Percentiles rank a stretch among this genome's conserved stretches.
Conservation (phyloP, 2,888 invertebrate genomes). For the Norana najaformis region DNA sequence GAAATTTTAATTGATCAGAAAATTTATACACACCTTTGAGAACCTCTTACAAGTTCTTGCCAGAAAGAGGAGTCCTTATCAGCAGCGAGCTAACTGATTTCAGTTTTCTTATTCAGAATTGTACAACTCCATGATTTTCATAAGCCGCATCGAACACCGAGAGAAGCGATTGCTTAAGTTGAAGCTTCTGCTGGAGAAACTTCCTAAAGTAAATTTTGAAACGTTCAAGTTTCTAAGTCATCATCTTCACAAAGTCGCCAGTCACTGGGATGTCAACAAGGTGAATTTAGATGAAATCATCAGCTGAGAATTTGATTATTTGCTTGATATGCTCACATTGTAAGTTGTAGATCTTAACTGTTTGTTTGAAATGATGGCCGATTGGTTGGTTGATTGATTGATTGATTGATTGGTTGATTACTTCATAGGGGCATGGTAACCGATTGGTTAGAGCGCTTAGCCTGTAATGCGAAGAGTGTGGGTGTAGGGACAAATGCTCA, state of each 20-base stretch:
- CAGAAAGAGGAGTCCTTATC: no score
- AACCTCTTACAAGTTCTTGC: background rate
- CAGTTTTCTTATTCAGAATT: background rate
- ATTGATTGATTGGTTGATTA: no score
- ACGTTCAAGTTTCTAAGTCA: slow-evolving; percentile 9
- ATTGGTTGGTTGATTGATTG: background rate
- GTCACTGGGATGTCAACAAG: slow-evolving; percentile 15
- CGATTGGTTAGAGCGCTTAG: no score
- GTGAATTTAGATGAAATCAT: background rate
- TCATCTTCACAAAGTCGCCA: slow-evolving; percentile 18
- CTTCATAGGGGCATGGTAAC: no score
- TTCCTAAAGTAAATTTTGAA: slow-evolving; percentile 16
- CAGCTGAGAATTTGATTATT: background rate
- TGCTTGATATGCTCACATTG: background rate
- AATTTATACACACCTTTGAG: background rate
- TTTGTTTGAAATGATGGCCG: background rate
- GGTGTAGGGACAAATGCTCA: no score
- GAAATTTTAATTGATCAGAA: background rate
- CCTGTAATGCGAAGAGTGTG: no score
- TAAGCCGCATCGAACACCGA: background rate
- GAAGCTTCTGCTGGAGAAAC: background rate
- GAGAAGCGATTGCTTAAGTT: slow-evolving; percentile 10
- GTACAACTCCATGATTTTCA: background rate
- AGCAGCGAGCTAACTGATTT: background rate
- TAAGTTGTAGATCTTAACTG: background rate